phyloP scores from a whole-genome alignment of 2,113 vertebrate species.

The Clupea harengus region DNA sequence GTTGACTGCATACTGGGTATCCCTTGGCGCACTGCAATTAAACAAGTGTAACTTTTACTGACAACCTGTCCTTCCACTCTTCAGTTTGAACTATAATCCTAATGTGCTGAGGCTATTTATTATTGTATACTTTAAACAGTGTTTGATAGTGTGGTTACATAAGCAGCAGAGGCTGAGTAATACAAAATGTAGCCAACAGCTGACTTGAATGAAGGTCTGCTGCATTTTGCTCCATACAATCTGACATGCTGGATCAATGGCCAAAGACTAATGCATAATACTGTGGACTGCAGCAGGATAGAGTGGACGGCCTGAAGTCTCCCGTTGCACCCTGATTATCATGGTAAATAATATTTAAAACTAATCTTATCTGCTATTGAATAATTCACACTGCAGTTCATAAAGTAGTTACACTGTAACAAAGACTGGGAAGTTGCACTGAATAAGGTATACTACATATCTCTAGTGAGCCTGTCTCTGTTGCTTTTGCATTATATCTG shows the following conservation, averaged over 20 bases:
- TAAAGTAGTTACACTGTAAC: not conserved
- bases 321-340: not conserved
- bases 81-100: too few species aligned
- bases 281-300: not conserved
- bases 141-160: not conserved
- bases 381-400: not conserved
- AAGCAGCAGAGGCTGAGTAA: too few species aligned
- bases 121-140: not conserved
- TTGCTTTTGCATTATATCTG: too few species aligned
- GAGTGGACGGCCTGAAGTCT: not conserved
- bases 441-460: not conserved
- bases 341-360: not conserved
- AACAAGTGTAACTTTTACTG: too few species aligned
- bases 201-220: not conserved
- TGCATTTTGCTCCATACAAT: not conserved
- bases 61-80: too few species aligned
- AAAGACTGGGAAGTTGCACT: not conserved
- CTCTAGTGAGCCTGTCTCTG: too few species aligned
- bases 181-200: not conserved
- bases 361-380: not conserved
- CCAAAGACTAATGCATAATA: not conserved
- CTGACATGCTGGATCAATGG: not conserved
- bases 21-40: too few species aligned
- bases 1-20: too few species aligned
- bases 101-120: not conserved